These are phyloP conservation scores for Meandrina meandrites DNA, from an alignment of 92 coral and sea anemone genomes.

Conservation along the genomic window DNA sequence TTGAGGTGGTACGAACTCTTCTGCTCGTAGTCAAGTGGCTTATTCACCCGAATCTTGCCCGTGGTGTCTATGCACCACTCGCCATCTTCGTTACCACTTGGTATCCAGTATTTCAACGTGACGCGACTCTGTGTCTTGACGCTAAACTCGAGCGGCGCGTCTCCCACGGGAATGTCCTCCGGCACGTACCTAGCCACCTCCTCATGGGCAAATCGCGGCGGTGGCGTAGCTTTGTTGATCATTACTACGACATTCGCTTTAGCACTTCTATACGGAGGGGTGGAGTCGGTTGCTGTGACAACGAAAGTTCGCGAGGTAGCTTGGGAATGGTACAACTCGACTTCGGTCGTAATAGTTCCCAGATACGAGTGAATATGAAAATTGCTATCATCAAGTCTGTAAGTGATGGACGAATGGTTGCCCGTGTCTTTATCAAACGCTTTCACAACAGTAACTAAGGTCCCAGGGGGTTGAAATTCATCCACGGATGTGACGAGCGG, in stretches of 20 bases:
- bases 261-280: slow-evolving; percentile 54
- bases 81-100: slow-evolving; percentile 66
- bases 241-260: slow-evolving; percentile 60
- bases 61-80: slow-evolving; percentile 86
- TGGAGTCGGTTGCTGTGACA: slow-evolving; percentile 87
- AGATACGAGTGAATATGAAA: slow-evolving; percentile 64
- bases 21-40: slow-evolving; percentile 75
- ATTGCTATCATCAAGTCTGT: slow-evolving; percentile 59
- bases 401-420: slow-evolving; percentile 54
- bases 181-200: slow-evolving; percentile 40
- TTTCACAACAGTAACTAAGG: slow-evolving; percentile 59
- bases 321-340: slow-evolving; percentile 49
- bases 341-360: slow-evolving; percentile 69
- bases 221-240: slow-evolving; percentile 60
- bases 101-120: slow-evolving; percentile 71
- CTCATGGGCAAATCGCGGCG: slow-evolving; percentile 37
- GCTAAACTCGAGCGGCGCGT: slow-evolving; percentile 24
- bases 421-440: slow-evolving; percentile 83
- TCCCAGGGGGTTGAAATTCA: slow-evolving; percentile 51
- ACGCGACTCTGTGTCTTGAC: slow-evolving; percentile 38
- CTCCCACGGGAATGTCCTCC: slow-evolving; percentile 64
- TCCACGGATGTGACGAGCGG: slow-evolving; percentile 76
- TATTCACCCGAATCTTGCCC: slow-evolving; percentile 62
- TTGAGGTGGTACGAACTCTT: slow-evolving; percentile 56
- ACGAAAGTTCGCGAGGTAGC: slow-evolving; percentile 64